phyloP scores from a whole-genome alignment of 2,113 vertebrate species.

The Entosphenus tridentatus region DNA sequence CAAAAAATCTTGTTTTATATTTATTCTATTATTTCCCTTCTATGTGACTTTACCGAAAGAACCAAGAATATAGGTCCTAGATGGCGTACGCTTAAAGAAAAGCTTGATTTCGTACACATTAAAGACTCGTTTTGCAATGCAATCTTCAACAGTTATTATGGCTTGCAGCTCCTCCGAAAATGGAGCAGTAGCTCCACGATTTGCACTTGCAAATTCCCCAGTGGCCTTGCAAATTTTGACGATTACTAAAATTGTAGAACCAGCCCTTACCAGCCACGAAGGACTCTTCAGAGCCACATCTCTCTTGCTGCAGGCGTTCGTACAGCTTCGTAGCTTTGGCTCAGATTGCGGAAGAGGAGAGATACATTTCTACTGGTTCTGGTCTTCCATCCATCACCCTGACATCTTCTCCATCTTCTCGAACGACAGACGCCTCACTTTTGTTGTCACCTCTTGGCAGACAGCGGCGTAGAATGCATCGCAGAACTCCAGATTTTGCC shows the following conservation, averaged over 20 bases:
- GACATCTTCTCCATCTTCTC: not conserved
- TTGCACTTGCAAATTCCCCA: not conserved
- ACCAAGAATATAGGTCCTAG: not conserved
- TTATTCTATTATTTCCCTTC: no score
- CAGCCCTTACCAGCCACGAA: slow-evolving; percentile 1
- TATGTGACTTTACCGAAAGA: no score
- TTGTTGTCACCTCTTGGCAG: not conserved
- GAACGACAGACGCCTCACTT: not conserved
- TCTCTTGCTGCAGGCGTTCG: not conserved
- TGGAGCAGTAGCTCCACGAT: not conserved
- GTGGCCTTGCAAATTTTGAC: not conserved
- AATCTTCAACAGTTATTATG: not conserved
- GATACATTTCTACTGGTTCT: not conserved
- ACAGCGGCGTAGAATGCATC: not conserved
- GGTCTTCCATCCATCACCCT: not conserved
- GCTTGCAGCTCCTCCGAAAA: not conserved
- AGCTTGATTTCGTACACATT: not conserved
- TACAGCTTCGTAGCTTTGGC: not conserved
- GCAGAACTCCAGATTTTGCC: not conserved
- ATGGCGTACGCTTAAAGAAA: not conserved
- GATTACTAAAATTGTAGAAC: not conserved
- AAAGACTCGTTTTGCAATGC: not conserved
- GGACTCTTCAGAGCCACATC: not conserved
- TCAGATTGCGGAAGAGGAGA: not conserved
- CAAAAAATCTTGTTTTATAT: no score